These are phyloP conservation scores for Limonius californicus DNA, from an alignment of 1,140 invertebrate species.

Conservation along the genomic window DNA sequence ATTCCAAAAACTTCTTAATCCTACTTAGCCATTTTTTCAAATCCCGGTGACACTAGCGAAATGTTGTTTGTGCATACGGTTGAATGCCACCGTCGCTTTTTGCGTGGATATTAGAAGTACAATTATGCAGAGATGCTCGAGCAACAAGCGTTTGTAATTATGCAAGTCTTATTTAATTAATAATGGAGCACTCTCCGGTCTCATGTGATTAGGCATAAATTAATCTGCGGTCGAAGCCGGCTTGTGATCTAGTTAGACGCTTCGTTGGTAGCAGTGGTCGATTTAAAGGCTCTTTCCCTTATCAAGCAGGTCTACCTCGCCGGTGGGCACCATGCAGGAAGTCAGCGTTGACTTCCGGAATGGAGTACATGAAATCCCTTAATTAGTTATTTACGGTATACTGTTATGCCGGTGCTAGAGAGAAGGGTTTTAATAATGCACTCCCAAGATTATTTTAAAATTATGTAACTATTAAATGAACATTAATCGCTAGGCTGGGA, in stretches of 20 bases:
- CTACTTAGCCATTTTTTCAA: too few species aligned
- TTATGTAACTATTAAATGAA: too few species aligned
- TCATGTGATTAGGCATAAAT: constrained; percentile 1
- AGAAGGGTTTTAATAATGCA: too few species aligned
- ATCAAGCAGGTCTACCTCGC: not conserved
- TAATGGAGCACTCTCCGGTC: constrained; percentile 1
- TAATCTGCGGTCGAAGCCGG: not conserved
- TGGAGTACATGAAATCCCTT: not conserved
- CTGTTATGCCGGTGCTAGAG: not conserved
- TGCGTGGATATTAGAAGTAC: too few species aligned
- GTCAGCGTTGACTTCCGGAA: not conserved
- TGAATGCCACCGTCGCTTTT: too few species aligned
- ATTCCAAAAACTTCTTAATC: too few species aligned
- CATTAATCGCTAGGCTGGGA: too few species aligned
- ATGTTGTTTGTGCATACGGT: too few species aligned
- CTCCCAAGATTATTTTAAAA: too few species aligned
- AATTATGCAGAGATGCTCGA: not conserved
- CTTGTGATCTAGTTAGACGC: not conserved
- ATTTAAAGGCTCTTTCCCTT: not conserved
- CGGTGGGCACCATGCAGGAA: not conserved
- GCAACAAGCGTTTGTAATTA: not conserved
- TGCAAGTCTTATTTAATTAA: not conserved
- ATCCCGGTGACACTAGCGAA: too few species aligned
- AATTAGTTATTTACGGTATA: not conserved
- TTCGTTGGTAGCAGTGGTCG: not conserved